Conservation (phyloP, 1,140 invertebrate species). For the Aricia agestis region DNA sequence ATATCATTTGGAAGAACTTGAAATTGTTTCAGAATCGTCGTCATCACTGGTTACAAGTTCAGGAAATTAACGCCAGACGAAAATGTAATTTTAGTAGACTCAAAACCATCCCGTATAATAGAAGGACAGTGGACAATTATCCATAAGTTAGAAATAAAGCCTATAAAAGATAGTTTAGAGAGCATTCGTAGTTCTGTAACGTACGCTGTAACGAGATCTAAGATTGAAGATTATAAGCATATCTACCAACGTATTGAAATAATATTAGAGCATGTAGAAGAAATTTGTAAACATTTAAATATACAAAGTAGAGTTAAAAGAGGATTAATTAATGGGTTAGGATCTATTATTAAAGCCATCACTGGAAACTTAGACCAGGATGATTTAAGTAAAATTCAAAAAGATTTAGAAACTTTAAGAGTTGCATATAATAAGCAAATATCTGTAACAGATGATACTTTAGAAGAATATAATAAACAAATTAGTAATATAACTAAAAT, state of each 20-base stretch:
- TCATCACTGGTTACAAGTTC: slow-evolving; percentile 18
- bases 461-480: slow-evolving; percentile 33
- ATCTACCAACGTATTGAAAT: slow-evolving; percentile 27
- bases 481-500: slow-evolving; percentile 27
- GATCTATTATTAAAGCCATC: slow-evolving; percentile 37
- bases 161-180: slow-evolving; percentile 23
- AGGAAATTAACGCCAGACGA: slow-evolving; percentile 17
- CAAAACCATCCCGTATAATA: slow-evolving; percentile 19
- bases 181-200: slow-evolving; percentile 8
- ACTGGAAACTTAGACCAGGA: slow-evolving; percentile 41
- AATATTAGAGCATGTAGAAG: slow-evolving; percentile 29
- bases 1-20: slow-evolving; percentile 28
- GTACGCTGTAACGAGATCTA: not conserved
- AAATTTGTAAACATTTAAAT: slow-evolving; percentile 34
- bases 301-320: slow-evolving; percentile 32
- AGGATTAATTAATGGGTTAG: slow-evolving; percentile 40
- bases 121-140: slow-evolving; percentile 27
- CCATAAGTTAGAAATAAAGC: slow-evolving; percentile 27
- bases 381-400: slow-evolving; percentile 34
- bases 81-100: slow-evolving; percentile 24
- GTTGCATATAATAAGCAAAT: slow-evolving; percentile 34
- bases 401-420: slow-evolving; percentile 30
- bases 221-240: slow-evolving; percentile 23
- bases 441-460: slow-evolving; percentile 24
- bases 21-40: slow-evolving; percentile 24